These are phyloP conservation scores for Eupleurogrammus muticus DNA, from an alignment of 2,797 vertebrate species.

Conservation along the genomic window DNA sequence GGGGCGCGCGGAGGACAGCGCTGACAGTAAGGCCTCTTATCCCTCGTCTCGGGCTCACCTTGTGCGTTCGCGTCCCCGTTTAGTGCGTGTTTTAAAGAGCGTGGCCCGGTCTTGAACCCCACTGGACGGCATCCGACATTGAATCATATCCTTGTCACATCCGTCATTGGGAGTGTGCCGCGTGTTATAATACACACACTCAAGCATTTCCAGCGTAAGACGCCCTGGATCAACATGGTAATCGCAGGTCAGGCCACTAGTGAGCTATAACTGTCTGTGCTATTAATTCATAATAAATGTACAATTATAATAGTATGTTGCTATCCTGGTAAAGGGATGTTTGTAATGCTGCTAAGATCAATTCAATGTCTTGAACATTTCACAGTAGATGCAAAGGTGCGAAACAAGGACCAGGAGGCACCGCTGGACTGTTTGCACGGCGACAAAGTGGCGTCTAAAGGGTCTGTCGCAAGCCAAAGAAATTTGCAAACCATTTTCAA, in stretches of 20 bases:
- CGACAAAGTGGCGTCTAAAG: not conserved
- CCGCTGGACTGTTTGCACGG: not conserved
- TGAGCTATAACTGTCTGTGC: no score
- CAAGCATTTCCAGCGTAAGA: slow-evolving; percentile 22
- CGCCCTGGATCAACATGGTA: not conserved
- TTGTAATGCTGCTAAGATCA: no score
- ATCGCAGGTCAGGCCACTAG: not conserved
- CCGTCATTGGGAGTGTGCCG: slow-evolving; percentile 41
- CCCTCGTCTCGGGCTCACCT: slow-evolving; percentile 12
- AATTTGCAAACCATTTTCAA: slow-evolving; percentile 16
- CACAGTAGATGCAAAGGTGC: slow-evolving; percentile 12
- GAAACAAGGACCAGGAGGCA: slow-evolving; percentile 12
- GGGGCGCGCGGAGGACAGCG: slow-evolving; percentile 39
- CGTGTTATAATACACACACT: not conserved
- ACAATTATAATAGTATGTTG: no score
- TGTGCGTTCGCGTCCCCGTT: slow-evolving; percentile 6
- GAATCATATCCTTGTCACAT: slow-evolving; percentile 48
- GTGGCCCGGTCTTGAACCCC: slow-evolving; percentile 55
- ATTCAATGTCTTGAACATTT: no score
- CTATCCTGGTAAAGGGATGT: no score
- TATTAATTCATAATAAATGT: no score
- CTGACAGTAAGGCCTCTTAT: slow-evolving; percentile 38
- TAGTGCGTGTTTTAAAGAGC: not conserved
- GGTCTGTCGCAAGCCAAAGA: not conserved
- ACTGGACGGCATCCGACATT: not conserved